phyloP scores from a whole-genome alignment of 2,797 vertebrate genomes.

The Vultur gryphus region DNA sequence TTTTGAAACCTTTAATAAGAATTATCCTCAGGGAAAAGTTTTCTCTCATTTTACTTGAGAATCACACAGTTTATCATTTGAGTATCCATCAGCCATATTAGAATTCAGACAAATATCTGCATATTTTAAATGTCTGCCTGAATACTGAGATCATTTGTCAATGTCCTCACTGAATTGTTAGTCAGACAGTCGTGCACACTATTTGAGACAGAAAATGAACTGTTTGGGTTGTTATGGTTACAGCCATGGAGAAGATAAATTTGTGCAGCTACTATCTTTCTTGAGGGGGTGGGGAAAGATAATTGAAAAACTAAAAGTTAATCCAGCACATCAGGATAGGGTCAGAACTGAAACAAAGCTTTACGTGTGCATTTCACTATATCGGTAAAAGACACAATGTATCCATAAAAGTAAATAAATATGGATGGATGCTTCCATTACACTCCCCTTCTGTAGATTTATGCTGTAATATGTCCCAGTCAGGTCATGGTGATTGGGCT shows the following conservation, averaged over 20 bases:
- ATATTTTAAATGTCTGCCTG: conserved; percentile 73
- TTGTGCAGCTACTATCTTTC: conserved; percentile 55
- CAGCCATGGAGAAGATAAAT: conserved; percentile 55
- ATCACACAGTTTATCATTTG: conserved; percentile 60
- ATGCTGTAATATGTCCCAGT: neutral
- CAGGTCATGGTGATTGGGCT: neutral
- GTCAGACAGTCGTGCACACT: conserved; percentile 62
- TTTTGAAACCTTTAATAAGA: conserved; percentile 50
- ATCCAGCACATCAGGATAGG: neutral
- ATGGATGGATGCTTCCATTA: neutral
- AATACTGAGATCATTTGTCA: conserved; percentile 76
- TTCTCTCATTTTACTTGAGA: conserved; percentile 50
- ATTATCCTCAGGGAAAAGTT: conserved; percentile 51
- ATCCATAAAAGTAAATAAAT: conserved; percentile 3
- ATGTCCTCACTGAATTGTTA: conserved; percentile 72
- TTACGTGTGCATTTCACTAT: neutral
- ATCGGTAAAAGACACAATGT: neutral
- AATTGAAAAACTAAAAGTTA: conserved; percentile 39
- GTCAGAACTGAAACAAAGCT: neutral
- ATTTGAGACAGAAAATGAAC: conserved; percentile 74
- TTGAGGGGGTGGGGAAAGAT: conserved; percentile 8
- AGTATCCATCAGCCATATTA: conserved; percentile 67
- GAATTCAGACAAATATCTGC: conserved; percentile 74
- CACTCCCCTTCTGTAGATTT: neutral
- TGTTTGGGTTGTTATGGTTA: conserved; percentile 74